Percentiles rank a stretch among this genome's conserved stretches.
phyloP scores from a whole-genome alignment of 2,888 invertebrate species.

The Chymomyza fuscimana region DNA sequence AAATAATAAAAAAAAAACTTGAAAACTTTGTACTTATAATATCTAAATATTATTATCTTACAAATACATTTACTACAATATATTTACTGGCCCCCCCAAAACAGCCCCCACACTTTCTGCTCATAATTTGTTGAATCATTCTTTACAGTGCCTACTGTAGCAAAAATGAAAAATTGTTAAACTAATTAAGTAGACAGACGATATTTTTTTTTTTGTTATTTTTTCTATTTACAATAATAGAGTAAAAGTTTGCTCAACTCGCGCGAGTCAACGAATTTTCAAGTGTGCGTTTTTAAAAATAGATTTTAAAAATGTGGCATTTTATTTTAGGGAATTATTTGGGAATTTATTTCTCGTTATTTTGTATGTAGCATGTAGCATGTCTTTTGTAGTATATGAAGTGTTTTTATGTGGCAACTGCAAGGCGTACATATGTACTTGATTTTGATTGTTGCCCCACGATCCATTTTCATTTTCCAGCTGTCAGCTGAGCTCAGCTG shows the following conservation, averaged over 20 bases:
- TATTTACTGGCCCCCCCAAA: too few species aligned
- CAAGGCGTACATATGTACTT: conserved; percentile 41
- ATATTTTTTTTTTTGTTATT: neutral
- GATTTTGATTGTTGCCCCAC: neutral
- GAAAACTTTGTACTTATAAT: too few species aligned
- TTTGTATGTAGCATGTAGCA: conserved; percentile 12
- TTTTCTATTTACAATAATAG: conserved; percentile 24
- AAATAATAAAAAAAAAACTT: too few species aligned
- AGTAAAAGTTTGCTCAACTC: conserved; percentile 18
- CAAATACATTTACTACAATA: too few species aligned
- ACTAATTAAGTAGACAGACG: conserved; percentile 36
- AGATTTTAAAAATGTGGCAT: conserved; percentile 32
- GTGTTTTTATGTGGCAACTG: conserved; percentile 22
- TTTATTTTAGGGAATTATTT: conserved; percentile 20
- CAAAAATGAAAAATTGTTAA: conserved; percentile 29
- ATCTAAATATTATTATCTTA: too few species aligned
- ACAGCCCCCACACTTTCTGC: too few species aligned
- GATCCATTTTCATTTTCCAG: conserved; percentile 21
- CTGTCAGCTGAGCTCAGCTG: conserved; percentile 26
- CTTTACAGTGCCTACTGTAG: neutral
- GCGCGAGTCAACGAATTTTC: conserved; percentile 20
- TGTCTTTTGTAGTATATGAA: neutral
- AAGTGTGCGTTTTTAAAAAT: conserved; percentile 47
- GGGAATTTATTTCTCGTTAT: conserved; percentile 6
- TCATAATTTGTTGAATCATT: neutral